Conservation (phyloP, 2,113 vertebrate species). For the Tragelaphus strepsiceros region DNA sequence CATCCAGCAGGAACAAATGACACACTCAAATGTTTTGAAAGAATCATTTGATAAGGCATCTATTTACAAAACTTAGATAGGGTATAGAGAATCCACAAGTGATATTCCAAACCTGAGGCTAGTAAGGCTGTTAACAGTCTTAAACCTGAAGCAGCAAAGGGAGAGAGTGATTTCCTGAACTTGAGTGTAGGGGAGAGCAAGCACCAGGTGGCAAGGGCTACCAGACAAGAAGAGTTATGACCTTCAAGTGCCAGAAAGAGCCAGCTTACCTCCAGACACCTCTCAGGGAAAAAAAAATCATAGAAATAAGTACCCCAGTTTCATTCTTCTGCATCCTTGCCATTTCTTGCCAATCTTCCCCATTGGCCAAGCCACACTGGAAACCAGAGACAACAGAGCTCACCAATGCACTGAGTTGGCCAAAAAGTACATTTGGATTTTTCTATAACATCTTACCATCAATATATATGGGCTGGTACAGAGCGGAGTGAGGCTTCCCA, state of each 20-base stretch:
- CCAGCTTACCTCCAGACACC: not conserved
- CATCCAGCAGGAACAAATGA: not conserved
- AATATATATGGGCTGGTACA: not conserved
- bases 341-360: not conserved
- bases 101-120: not conserved
- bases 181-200: not conserved
- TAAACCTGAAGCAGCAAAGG: not conserved
- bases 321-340: not conserved
- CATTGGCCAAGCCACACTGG: not conserved
- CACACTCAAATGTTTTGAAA: not conserved
- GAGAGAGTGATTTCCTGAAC: not conserved
- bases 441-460: not conserved
- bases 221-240: not conserved
- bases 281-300: not conserved
- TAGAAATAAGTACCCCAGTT: not conserved
- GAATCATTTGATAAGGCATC: not conserved
- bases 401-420: not conserved
- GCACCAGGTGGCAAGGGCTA: not conserved
- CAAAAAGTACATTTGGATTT: not conserved
- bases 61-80: not conserved
- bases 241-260: not conserved
- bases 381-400: not conserved
- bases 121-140: not conserved
- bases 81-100: not conserved
- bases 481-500: not conserved